Evolutionary conservation across 2,113 vertebrate genomes (phyloP).

Genomic region (Ptyas mucosa): DNA sequence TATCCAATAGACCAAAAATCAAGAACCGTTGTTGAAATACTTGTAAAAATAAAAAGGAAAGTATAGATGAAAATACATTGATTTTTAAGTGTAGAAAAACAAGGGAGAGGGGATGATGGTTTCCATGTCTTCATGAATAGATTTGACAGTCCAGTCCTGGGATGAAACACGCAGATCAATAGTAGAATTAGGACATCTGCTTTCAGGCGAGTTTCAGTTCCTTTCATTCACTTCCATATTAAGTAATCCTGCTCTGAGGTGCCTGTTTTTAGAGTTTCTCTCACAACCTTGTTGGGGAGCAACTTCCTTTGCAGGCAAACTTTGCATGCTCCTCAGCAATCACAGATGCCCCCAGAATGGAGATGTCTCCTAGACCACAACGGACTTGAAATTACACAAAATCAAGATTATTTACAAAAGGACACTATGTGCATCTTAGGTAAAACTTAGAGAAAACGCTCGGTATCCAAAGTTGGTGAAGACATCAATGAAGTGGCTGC

Average conservation of each 20-base stretch:
- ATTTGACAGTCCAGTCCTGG: not conserved
- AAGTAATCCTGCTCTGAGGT: not conserved
- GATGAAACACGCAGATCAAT: not conserved
- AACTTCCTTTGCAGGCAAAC: not conserved
- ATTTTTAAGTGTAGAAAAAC: not conserved
- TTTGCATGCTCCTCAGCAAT: not conserved
- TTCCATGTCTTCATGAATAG: not conserved
- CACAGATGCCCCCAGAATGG: not conserved
- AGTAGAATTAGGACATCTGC: not conserved
- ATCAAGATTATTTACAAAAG: not conserved
- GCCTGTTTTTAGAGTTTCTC: not conserved
- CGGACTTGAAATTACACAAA: not conserved
- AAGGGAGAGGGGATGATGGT: not conserved
- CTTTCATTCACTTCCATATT: not conserved
- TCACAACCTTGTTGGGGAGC: not conserved
- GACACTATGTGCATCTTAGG: not conserved
- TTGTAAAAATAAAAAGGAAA: not conserved
- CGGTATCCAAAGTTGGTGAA: conserved; percentile 80
- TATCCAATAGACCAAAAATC: not conserved
- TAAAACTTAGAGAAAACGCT: conserved; percentile 74
- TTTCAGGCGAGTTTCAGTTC: not conserved
- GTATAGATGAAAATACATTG: not conserved
- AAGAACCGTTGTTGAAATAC: not conserved
- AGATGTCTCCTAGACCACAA: not conserved
- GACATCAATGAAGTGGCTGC: conserved; percentile 74